Evolutionary conservation across 2,797 vertebrate species (phyloP), one percentile per base, ranked within the genome.

Genomic region (Sebastes oblongus): DNA sequence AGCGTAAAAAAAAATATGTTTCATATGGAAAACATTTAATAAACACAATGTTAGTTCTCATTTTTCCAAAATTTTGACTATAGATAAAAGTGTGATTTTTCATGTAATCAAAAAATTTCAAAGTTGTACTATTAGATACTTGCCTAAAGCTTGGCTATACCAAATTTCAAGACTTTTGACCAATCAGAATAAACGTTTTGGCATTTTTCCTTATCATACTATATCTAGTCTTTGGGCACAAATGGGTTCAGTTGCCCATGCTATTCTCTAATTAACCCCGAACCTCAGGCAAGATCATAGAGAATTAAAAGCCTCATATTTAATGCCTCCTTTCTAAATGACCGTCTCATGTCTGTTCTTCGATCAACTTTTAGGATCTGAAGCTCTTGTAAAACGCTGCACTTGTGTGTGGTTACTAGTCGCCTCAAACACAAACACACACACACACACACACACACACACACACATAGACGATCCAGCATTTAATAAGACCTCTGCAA

Each of bases 251-350:
- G 16, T 46, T 42, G 39, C 39, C 39, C 14, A 18, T 0, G 14
- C 6, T 46, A 46, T 46, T 46, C 16, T 46, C 14, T 46, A 18
- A 18, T 52, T 93, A 92, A 88, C 87, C 86, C 69, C 68, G 71
- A 86, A 75, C 87, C 87, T 62, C 69, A 50, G 78, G 84, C 78
- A 22, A 84, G 66, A 82, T 84, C 72, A 72, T 22, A 22, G 66
- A 77, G 72, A 81, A 62, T 71, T 65, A 81, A 83, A 83, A 1
- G 58, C 58, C 61, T 86, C 78, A 30, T 79, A 80, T 88, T 87
- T 81, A 75, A 89, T 18, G 62, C 24, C 73, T 59, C 65, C 30
- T 72, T 66, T 87, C 58, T 64, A 84, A 86, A 82, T 83, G 16
- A 88, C 72, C 29, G 72, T 69, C 80, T 76, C 8, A 5, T 18